Evolutionary conservation across 2,888 invertebrate genomes (phyloP), one percentile per base, ranked within the genome.

Genomic region (Alitta virens): DNA sequence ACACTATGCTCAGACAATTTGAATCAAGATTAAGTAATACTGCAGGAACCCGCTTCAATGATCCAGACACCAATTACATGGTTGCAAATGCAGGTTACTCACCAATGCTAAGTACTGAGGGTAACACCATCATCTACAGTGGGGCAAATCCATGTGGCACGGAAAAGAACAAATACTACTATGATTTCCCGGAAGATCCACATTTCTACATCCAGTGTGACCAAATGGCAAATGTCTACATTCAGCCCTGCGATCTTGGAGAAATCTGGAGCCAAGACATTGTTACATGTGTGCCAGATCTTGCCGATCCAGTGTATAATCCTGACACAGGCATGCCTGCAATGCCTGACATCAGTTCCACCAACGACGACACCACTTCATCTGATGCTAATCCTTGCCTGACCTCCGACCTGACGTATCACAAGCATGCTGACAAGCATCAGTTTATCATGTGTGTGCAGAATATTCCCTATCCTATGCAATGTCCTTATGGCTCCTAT

Each of bases 161-260:
- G n/a, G 40, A 25, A 5, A 33, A 60, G 23, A 27, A 49, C 16
- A 25, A 49, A 2, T 72, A 67, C 50, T 74, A 71, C 60, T 72
- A 71, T 51, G 68, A 71, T 5, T 69, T 69, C 38, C 68, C 72
- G 0, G 55, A 53, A 7, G 68, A 73, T 42, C 51, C 60, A 2
- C 60, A 58, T 12, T 72, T 70, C 60, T 76, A 71, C 63, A 73
- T 74, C 55, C 72, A 76, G 50, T 77, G 77, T 58, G 75, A 75
- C 58, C 62, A 68, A 33, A 65, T 66, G 24, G 73, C 75, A 5
- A 69, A 72, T 27, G 73, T 74, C n/a, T 74, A 71, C 52, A 65
- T 71, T 33, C 63, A 67, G 60, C 56, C 51, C 0, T 76, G 76
- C 59, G 59, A 58, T 0, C 23, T 18, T 3, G 53, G 63, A 7